Percentiles rank a stretch among this genome's conserved stretches.
Evolutionary conservation across 2,888 invertebrate species (phyloP).

Genomic region (Mechanitis messenoides): DNA sequence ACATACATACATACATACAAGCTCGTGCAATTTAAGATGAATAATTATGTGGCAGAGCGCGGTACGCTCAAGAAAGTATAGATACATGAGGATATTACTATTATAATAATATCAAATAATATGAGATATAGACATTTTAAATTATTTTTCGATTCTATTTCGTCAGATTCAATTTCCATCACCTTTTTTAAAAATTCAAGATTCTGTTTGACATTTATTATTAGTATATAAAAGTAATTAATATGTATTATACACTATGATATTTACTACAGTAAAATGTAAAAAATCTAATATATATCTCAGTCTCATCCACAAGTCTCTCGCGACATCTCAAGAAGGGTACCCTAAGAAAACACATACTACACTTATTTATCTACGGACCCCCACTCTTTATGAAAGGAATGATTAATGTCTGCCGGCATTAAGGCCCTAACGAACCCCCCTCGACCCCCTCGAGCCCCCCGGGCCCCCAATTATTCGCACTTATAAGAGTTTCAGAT

Average conservation of each 20-base stretch:
- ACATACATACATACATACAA: constrained; percentile 49
- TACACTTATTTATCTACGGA: constrained; percentile 76
- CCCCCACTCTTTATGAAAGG: constrained; percentile 76
- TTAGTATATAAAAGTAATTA: too few species aligned
- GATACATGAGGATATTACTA: constrained; percentile 41
- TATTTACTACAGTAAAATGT: too few species aligned
- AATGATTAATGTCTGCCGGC: constrained; percentile 76
- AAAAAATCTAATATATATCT: background rate
- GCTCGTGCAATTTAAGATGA: constrained; percentile 75
- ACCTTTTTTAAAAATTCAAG: too few species aligned
- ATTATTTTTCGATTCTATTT: too few species aligned
- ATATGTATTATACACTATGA: too few species aligned
- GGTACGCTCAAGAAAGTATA: constrained; percentile 49
- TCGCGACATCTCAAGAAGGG: constrained; percentile 59
- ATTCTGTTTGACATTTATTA: too few species aligned
- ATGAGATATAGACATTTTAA: too few species aligned
- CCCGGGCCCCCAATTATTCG: constrained; percentile 63
- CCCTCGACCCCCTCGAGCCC: constrained; percentile 27
- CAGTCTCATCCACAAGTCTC: constrained; percentile 43
- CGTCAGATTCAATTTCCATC: too few species aligned
- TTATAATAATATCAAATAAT: too few species aligned
- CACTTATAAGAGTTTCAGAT: constrained; percentile 72
- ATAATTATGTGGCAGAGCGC: constrained; percentile 75
- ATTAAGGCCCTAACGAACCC: constrained; percentile 72
- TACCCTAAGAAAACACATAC: constrained; percentile 76